Percentiles rank a stretch among this genome's conserved stretches.
These are phyloP conservation scores for Drosophila takahashii DNA, from an alignment of 1,140 invertebrate genomes.

Conservation along the genomic window DNA sequence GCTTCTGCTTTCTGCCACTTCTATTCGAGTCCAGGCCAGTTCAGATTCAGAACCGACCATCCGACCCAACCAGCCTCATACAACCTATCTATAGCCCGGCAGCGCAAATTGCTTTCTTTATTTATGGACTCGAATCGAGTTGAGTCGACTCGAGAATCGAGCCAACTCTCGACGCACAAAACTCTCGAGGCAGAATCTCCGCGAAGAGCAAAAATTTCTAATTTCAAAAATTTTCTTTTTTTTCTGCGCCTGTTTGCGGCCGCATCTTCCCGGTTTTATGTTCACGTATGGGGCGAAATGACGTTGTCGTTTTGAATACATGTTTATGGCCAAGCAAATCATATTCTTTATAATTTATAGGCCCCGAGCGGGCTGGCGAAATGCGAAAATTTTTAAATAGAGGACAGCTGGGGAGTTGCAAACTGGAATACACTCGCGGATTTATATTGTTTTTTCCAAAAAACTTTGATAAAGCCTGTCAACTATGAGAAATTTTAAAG, in stretches of 20 bases:
- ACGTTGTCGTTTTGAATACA: conserved; percentile 73
- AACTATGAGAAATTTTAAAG: no score
- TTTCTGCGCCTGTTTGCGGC: conserved; percentile 26
- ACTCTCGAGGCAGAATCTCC: conserved; percentile 8
- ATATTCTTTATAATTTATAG: conserved; percentile 78
- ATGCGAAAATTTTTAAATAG: conserved; percentile 2
- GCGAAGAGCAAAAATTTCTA: conserved; percentile 68
- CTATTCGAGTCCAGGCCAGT: conserved; percentile 49
- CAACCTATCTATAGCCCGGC: conserved; percentile 68
- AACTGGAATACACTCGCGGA: conserved; percentile 10
- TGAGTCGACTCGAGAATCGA: conserved; percentile 27
- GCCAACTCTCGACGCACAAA: conserved; percentile 27
- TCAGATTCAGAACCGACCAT: conserved; percentile 7
- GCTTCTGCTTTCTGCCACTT: conserved; percentile 47
- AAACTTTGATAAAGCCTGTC: not conserved
- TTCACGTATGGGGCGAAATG: conserved; percentile 45
- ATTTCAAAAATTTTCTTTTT: conserved; percentile 60
- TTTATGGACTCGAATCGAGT: conserved; percentile 77
- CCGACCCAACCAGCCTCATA: conserved; percentile 17
- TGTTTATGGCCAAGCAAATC: conserved; percentile 72
- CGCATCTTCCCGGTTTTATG: conserved; percentile 45
- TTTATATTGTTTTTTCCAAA: not conserved
- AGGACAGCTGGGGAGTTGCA: conserved; percentile 12
- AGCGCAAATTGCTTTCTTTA: conserved; percentile 78
- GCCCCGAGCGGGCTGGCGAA: conserved; percentile 8